Base-by-base conservation (phyloP, 2,113 vertebrate genomes). In the Hipposideros armiger region DNA sequence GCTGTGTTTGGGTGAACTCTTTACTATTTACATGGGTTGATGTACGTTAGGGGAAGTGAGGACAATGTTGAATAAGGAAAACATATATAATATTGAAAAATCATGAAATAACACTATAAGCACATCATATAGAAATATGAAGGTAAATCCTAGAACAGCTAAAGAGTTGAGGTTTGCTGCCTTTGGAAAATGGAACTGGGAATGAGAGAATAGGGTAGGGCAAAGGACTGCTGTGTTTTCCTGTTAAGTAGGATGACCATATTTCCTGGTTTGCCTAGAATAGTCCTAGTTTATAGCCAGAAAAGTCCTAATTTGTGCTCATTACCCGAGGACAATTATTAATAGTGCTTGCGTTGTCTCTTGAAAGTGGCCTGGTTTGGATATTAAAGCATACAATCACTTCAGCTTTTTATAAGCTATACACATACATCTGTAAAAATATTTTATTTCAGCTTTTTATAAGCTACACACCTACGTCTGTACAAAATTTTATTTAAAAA, bases 221-320 rank as follows among this genome's bases (percentile, higher is more conserved):
- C 11, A 82, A 94, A 87, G 24, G 28, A 32, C 28, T 87, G 6
- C 26, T 74, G 2, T 74, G 2, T 76, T 90, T 81, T 91, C 58
- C 56, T 89, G 91, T 5, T 77, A 96, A 94, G n/a, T 60, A 90
- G 62, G 36, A 89, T 80, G 32, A 56, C 1, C 17, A 30, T 45
- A 80, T 50, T 93, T 92, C 52, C 56, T 69, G 13, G 24, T 87
- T 73, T 88, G 78, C 40, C 54, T 30, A n/a, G 11, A 85, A 86
- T 2, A 93, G 60, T 67, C 83, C 50, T 24, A 93, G 54, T 91
- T 91, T 90, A 87, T 82, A 19, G 15, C 30, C 56, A 85, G 7
- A 45, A 87, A 97, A 97, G 36, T 90, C 72, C 85, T 94, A 91
- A 92, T 86, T 93, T 45, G 66, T 73, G 28, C 56, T 96, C 56